These are phyloP conservation scores for Chydorus sphaericus DNA, from an alignment of 2,888 invertebrate species.

Conservation along the genomic window DNA sequence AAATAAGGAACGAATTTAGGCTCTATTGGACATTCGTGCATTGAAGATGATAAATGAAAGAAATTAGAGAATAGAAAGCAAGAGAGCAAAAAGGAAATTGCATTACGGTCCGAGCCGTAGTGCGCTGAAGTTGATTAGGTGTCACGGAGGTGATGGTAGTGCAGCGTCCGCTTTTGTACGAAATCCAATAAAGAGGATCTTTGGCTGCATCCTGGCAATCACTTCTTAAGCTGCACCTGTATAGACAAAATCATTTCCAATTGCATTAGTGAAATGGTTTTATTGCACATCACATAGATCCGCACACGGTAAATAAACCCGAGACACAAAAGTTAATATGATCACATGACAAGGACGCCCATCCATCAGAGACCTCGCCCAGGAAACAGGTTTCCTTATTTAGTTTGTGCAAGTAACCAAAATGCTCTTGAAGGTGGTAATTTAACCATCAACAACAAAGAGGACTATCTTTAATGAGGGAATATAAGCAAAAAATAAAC, in stretches of 20 bases:
- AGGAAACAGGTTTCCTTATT: no score
- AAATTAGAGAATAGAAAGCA: neutral
- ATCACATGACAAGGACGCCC: no score
- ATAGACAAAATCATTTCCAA: no score
- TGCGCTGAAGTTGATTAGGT: slow-evolving; percentile 80
- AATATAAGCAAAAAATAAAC: neutral
- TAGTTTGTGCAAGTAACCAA: no score
- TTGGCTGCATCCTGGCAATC: slow-evolving; percentile 80
- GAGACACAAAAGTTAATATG: no score
- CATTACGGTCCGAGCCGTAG: slow-evolving; percentile 66
- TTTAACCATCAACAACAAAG: no score
- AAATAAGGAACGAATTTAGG: slow-evolving; percentile 6
- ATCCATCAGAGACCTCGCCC: no score
- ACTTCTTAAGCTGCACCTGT: slow-evolving; percentile 69
- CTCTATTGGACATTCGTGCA: neutral
- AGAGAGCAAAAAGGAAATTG: neutral
- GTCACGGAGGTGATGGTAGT: slow-evolving; percentile 85
- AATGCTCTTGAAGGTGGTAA: no score
- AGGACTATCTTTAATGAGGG: no score
- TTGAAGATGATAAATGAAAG: neutral
- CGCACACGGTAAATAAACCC: no score
- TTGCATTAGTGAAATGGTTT: no score
- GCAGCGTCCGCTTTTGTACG: slow-evolving; percentile 91
- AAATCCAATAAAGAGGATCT: slow-evolving; percentile 88
- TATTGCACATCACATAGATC: no score